Percentiles rank a stretch among this genome's conserved stretches.
Conservation (phyloP, 2,888 invertebrate genomes). For the Platynereis dumerilii region DNA sequence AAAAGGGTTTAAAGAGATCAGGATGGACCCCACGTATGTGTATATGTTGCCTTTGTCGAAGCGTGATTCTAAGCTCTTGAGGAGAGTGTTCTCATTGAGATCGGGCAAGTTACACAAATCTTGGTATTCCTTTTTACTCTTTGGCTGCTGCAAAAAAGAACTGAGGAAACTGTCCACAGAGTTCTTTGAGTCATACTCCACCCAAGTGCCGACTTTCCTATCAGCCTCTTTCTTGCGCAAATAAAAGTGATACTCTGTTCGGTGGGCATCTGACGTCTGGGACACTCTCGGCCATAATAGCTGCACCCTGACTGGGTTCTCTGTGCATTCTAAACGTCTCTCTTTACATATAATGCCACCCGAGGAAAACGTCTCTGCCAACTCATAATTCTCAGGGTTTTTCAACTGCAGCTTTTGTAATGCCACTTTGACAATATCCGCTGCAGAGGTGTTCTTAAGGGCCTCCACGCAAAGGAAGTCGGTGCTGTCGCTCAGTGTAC, state of each 20-base stretch:
- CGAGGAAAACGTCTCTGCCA: constrained; percentile 79
- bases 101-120: constrained; percentile 95
- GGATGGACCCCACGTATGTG: constrained; percentile 93
- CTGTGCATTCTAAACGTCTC: constrained; percentile 78
- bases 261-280: constrained; percentile 29
- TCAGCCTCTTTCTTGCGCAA: constrained; percentile 78
- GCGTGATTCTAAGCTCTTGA: constrained; percentile 84
- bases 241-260: constrained; percentile 74
- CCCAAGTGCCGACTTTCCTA: constrained; percentile 73
- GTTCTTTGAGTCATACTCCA: constrained; percentile 67
- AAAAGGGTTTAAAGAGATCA: constrained; percentile 90
- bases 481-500: constrained; percentile 45
- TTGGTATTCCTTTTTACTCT: constrained; percentile 86
- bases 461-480: constrained; percentile 55
- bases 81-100: constrained; percentile 88
- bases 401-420: constrained; percentile 47
- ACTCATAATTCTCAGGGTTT: constrained; percentile 47
- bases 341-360: constrained; percentile 92
- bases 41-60: constrained; percentile 93
- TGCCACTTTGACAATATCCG: constrained; percentile 68
- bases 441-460: constrained; percentile 61
- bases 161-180: constrained; percentile 82
- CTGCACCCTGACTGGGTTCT: constrained; percentile 66
- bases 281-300: constrained; percentile 64
- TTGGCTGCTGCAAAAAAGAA: constrained; percentile 90